Percentiles rank a stretch among this genome's conserved stretches.
These are phyloP conservation scores for Lithobates sylvaticus DNA, from an alignment of 2,797 vertebrate genomes.

Conservation along the genomic window DNA sequence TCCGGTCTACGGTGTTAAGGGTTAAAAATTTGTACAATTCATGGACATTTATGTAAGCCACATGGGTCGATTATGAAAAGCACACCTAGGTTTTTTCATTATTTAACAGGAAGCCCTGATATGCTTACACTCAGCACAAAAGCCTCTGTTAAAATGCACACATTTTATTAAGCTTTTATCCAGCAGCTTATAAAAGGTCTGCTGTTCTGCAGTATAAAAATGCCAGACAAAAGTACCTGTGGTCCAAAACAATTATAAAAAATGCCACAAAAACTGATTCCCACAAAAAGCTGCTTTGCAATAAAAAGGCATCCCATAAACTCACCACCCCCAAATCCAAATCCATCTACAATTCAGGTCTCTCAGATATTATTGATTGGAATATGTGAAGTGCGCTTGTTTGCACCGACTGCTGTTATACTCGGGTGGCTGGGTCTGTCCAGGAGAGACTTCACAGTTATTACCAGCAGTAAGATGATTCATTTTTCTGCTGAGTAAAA, in stretches of 20 bases:
- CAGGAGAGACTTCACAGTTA: slow-evolving; percentile 26
- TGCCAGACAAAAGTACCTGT: background rate
- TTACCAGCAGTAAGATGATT: slow-evolving; percentile 31
- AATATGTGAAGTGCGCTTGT: background rate
- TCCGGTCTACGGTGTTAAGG: too few species aligned
- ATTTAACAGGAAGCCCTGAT: background rate
- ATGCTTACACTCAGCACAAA: background rate
- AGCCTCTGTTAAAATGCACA: background rate
- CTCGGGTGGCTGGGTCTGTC: slow-evolving; percentile 11
- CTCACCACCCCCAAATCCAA: background rate
- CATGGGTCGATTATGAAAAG: background rate
- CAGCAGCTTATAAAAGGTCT: background rate
- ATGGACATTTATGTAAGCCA: background rate
- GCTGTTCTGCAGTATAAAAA: background rate
- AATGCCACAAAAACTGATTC: background rate
- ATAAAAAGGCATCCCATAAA: background rate
- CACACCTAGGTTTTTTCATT: background rate
- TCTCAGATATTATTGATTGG: background rate
- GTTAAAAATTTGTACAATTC: too few species aligned
- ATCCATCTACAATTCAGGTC: background rate
- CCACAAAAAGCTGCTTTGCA: background rate
- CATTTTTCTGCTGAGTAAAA: slow-evolving; percentile 27
- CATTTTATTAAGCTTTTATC: background rate
- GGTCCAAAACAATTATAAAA: background rate
- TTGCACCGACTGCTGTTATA: background rate